A percentile compares a stretch with the other conserved stretches of the same genome.
These are phyloP conservation scores for Chrysomela aeneicollis DNA, from an alignment of 2,888 invertebrate species.

Conservation along the genomic window DNA sequence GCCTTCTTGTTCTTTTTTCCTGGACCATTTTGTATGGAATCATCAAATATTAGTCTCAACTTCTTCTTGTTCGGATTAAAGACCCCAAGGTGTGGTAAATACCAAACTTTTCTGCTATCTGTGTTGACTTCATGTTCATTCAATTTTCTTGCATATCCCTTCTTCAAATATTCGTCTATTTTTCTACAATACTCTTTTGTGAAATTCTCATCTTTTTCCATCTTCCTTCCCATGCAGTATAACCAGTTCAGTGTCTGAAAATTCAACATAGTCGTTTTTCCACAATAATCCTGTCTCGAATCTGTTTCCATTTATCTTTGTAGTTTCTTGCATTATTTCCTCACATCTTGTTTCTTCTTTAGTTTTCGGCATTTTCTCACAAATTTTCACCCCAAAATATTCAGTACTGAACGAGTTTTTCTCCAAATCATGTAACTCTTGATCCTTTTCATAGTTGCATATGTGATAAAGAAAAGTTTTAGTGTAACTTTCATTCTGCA, in stretches of 20 bases:
- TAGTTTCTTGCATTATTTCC: constrained; percentile 4
- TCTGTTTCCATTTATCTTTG: neutral
- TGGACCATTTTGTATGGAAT: neutral
- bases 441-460: neutral
- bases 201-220: constrained; percentile 9
- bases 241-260: constrained; percentile 7
- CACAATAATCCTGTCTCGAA: constrained; percentile 8
- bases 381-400: neutral
- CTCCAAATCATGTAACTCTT: constrained; percentile 8
- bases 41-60: constrained; percentile 19
- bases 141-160: constrained; percentile 16
- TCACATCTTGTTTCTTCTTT: constrained; percentile 10
- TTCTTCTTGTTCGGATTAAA: constrained; percentile 15
- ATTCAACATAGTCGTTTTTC: neutral
- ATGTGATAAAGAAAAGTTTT: neutral
- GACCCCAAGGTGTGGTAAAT: constrained; percentile 17
- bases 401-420: constrained; percentile 8
- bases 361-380: neutral
- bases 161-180: no score
- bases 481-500: neutral
- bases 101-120: constrained; percentile 9
- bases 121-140: neutral
- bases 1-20: neutral
- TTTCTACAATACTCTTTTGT: constrained; percentile 1
- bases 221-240: constrained; percentile 17